phyloP scores from a whole-genome alignment of 2,888 invertebrate species.

The Ormyrus thymus region DNA sequence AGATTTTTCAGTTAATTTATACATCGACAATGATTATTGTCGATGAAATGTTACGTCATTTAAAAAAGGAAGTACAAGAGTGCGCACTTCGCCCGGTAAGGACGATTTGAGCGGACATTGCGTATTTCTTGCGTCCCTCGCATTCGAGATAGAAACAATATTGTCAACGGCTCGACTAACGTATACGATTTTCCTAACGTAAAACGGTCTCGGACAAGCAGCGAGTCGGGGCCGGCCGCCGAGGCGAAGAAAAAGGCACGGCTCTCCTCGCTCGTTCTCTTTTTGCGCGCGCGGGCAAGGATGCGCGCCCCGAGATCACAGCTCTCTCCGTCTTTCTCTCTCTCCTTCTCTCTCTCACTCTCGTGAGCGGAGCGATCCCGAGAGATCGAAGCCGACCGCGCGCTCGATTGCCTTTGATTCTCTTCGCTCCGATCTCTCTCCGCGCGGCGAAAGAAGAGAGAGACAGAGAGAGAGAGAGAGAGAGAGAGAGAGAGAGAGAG shows the following conservation, averaged over 20 bases:
- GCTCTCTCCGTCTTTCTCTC: constrained; percentile 24
- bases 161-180: no score
- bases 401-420: constrained; percentile 49
- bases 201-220: no score
- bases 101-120: no score
- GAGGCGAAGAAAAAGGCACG: not conserved
- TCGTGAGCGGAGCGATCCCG: constrained; percentile 28
- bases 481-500: constrained; percentile 13
- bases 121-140: no score
- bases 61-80: no score
- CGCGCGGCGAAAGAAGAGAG: not conserved
- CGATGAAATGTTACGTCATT: no score
- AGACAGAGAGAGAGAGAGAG: constrained; percentile 5
- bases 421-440: constrained; percentile 14
- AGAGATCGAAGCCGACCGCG: constrained; percentile 49
- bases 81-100: no score
- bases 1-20: no score
- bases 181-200: no score
- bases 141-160: no score
- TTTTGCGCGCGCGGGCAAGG: constrained; percentile 16
- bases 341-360: constrained; percentile 5
- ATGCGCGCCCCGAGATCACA: constrained; percentile 34
- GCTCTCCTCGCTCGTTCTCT: not conserved
- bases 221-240: not conserved
- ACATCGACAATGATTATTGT: no score